Base-by-base conservation (phyloP, 2,888 invertebrate species). In the Tinea semifulvella region DNA sequence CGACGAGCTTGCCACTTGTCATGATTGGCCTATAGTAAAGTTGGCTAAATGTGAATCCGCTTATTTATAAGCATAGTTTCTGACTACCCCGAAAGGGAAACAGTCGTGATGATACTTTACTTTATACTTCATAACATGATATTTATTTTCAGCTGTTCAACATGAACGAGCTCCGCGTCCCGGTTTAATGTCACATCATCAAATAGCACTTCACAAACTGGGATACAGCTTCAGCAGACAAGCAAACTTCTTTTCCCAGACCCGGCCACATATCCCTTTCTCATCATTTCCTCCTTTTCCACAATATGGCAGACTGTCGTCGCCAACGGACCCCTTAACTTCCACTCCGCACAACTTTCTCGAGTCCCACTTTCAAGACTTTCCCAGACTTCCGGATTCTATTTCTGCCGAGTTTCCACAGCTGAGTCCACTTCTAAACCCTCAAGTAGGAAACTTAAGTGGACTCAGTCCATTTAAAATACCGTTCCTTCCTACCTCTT, bases 91-190 rank as follows among this genome's bases (percentile, higher is more conserved):
- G n/a, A n/a, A n/a, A n/a, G n/a, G n/a, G n/a, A n/a, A n/a, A n/a
- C n/a, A n/a, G n/a, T n/a, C n/a, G n/a, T n/a, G n/a, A n/a, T n/a
- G n/a, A n/a, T n/a, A n/a, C n/a, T 22, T 22, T 22, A 8, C 8
- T 22, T 8, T 7, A 22, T 22, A 22, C 5, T 5, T 22, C 5
- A 22, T 8, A 7, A 22, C 8, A 22, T 22, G 8, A 22, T 22
- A 22, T 22, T 22, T 4, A 14, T 40, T 71, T 79, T 43, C 84
- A 95, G 95, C 95, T 47, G 95, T 95, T 14, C 94, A 95, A 63
- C 94, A 95, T 67, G 95, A 95, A 70, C 80, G 95, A 50, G 93
- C 94, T 7, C 93, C 94, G 0, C 83, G 94, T 36, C 75, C 84
- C 1, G 58, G 68, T 1, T 56, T 46, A 11, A 40, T 57, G 11